A percentile compares a stretch with the other conserved stretches of the same genome.
Conservation (phyloP, 1,140 invertebrate species). For the Hyposmocoma kahamanoa region DNA sequence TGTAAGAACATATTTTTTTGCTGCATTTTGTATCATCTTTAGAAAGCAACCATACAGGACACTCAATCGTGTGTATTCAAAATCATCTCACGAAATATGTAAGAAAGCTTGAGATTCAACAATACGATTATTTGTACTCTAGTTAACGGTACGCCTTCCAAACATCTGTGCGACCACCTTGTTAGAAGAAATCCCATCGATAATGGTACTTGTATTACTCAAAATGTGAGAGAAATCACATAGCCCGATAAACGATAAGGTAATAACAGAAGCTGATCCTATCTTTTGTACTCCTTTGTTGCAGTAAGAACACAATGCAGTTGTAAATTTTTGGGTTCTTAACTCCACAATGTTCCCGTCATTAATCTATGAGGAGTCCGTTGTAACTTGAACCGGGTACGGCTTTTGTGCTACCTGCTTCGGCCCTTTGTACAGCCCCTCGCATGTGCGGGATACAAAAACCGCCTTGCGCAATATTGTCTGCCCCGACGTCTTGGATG, state of each 20-base stretch:
- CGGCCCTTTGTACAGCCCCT: constrained; percentile 53
- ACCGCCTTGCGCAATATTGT: constrained; percentile 63
- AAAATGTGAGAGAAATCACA: constrained; percentile 54
- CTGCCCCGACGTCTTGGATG: constrained; percentile 43
- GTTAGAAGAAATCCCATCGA: constrained; percentile 35
- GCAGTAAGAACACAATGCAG: constrained; percentile 49
- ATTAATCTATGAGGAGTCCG: constrained; percentile 57
- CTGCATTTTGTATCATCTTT: no score
- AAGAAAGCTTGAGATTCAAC: constrained; percentile 24
- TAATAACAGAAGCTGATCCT: constrained; percentile 66
- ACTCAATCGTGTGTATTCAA: neutral
- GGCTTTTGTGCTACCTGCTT: constrained; percentile 68
- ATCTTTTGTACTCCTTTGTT: constrained; percentile 64
- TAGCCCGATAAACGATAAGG: constrained; percentile 58
- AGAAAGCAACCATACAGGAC: no score
- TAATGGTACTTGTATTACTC: constrained; percentile 55
- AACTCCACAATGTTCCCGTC: constrained; percentile 65
- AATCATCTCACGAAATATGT: constrained; percentile 9
- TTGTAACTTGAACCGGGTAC: constrained; percentile 61
- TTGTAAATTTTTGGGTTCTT: constrained; percentile 72
- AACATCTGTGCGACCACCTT: constrained; percentile 45
- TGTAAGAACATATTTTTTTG: no score
- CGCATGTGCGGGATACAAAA: constrained; percentile 66
- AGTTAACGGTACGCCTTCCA: constrained; percentile 54
- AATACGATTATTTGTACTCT: constrained; percentile 46